Evolutionary conservation across 2,113 vertebrate genomes (phyloP).

Genomic region (Engraulis encrasicolus): DNA sequence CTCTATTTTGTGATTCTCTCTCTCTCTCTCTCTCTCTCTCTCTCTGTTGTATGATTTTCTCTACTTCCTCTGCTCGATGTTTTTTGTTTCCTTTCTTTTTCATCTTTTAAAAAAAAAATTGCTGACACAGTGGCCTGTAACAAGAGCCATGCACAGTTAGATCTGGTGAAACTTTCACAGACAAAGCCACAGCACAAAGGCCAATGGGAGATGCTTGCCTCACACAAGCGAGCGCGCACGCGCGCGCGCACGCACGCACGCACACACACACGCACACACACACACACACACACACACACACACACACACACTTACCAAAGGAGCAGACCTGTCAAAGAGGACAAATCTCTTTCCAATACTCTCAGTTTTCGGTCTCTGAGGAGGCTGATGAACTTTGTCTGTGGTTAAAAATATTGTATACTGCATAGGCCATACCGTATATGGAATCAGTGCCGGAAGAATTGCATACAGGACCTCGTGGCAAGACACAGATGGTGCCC

Average conservation of each 20-base stretch:
- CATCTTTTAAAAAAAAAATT: slow-evolving; percentile 18
- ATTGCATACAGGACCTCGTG: too few relatives aligned
- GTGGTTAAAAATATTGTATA: slow-evolving; percentile 51
- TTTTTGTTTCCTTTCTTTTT: background rate
- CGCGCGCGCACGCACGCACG: too few relatives aligned
- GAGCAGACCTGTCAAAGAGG: slow-evolving; percentile 35
- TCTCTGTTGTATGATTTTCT: too few relatives aligned
- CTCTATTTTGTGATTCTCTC: too few relatives aligned
- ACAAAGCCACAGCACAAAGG: slow-evolving; percentile 33
- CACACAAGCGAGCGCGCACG: too few relatives aligned
- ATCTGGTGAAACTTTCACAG: slow-evolving; percentile 44
- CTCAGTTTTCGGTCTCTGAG: slow-evolving; percentile 25
- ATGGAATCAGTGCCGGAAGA: too few relatives aligned
- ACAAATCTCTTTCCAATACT: slow-evolving; percentile 54
- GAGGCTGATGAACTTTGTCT: slow-evolving; percentile 29
- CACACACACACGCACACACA: too few relatives aligned
- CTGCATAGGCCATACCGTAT: slow-evolving; percentile 25
- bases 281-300: too few relatives aligned
- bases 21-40: too few relatives aligned
- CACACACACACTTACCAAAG: too few relatives aligned
- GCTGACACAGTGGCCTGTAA: slow-evolving; percentile 32
- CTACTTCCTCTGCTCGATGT: too few relatives aligned
- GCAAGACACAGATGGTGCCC: too few relatives aligned
- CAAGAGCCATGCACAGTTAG: slow-evolving; percentile 29
- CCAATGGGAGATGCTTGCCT: slow-evolving; percentile 29